Base-by-base conservation (phyloP, 2,888 invertebrate genomes). In the Noctua janthina region DNA sequence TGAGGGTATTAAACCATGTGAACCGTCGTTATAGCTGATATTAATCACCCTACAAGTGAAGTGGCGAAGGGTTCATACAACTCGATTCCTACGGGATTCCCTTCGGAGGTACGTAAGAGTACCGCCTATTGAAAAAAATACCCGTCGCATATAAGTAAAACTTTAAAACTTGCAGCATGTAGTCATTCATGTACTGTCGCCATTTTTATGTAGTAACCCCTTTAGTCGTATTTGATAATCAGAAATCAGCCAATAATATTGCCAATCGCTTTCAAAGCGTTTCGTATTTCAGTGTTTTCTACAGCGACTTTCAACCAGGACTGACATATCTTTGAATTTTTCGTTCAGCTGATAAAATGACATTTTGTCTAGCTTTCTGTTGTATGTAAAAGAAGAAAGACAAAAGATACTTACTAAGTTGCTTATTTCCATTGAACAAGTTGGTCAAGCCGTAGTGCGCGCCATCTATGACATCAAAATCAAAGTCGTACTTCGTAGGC, bases 401-500 rank as follows among this genome's bases (percentile, higher is more conserved):
- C 15, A 51, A 7, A 56, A 15, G 17, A 49, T 66, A 85, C 85
- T 87, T 79, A 85, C 85, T 87, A 11, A 87, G 79, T 51, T 85
- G 62, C 75, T 85, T 71, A 64, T 89, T 89, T 56, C 93, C 93
- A 70, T 93, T 92, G 74, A 93, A 93, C 23, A 93, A 83, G 76
- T 93, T 93, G 2, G 90, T 88, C 29, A 93, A 67, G 11, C 84
- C 73, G 56, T 88, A 93, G 49, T 93, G 90, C 11, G 91, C 92
- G 54, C 86, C 73, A n/a, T 92, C 93, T n/a, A 85, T 90, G 1
- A 92, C 90, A 0, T 93, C 92, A n/a, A 91, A 93, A 0, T 90
- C 85, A 29, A 89, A 89, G 49, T 29, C 70, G 66, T 89, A 91
- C 72, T 92, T 92, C 46, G 82, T 92, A 20, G 86, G 83, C 35